These are phyloP conservation scores for Anastrepha obliqua DNA, from an alignment of 1,140 invertebrate species.

Conservation along the genomic window DNA sequence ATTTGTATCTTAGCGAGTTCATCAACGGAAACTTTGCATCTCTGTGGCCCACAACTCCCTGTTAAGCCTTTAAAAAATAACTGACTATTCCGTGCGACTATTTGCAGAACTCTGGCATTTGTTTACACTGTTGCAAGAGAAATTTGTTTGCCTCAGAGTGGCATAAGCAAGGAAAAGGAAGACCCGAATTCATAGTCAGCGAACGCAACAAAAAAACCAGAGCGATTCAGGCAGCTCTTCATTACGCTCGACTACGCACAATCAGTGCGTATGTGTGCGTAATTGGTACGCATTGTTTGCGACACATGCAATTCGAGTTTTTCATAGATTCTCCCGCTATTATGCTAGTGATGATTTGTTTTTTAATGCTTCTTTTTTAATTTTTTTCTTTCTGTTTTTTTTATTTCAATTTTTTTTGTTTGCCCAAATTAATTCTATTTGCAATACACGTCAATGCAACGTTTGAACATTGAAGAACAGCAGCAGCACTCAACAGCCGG, in stretches of 20 bases:
- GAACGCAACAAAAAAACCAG: neutral
- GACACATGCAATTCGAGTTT: neutral
- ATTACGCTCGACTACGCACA: conserved; percentile 44
- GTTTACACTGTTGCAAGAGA: neutral
- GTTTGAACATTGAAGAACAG: neutral
- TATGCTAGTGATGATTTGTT: neutral
- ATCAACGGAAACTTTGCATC: too few relatives aligned
- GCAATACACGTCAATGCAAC: neutral
- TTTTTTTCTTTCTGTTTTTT: conserved; percentile 7
- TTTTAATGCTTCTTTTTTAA: neutral
- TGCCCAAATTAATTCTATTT: conserved; percentile 39
- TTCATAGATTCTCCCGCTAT: neutral
- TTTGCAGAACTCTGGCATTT: neutral
- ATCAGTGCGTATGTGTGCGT: conserved; percentile 31
- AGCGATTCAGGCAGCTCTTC: neutral
- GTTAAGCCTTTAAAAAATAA: too few relatives aligned
- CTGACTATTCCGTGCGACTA: too few relatives aligned
- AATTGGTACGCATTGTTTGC: neutral
- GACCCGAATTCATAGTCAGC: too few relatives aligned
- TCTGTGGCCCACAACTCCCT: too few relatives aligned
- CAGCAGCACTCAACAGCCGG: neutral
- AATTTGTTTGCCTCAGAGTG: neutral
- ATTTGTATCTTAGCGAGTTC: too few relatives aligned
- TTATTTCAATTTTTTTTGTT: neutral
- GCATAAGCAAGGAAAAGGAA: neutral